Conservation (phyloP, 2,888 invertebrate species). For the Ectobius pallidus region DNA sequence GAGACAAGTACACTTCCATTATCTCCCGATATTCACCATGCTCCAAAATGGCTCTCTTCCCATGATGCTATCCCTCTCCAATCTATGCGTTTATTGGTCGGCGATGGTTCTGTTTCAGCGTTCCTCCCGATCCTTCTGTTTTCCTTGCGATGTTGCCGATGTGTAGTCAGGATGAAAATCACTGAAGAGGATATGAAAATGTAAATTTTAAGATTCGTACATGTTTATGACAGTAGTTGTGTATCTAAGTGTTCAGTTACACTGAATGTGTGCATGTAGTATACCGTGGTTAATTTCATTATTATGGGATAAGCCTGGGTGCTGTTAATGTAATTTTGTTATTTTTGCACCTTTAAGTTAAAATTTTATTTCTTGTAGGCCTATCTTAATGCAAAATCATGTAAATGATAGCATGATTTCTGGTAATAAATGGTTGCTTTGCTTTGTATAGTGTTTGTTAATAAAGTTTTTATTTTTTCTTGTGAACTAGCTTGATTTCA, state of each 20-base stretch:
- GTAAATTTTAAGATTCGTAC: background rate
- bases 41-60: constrained; percentile 40
- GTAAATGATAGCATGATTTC: no score
- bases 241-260: background rate
- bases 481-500: no score
- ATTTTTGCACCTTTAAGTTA: no score
- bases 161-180: background rate
- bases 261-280: background rate
- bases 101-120: constrained; percentile 8
- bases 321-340: no score
- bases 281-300: no score
- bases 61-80: constrained; percentile 12
- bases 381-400: no score
- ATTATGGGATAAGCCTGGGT: no score
- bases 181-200: background rate
- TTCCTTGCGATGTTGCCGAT: constrained; percentile 14
- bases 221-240: background rate
- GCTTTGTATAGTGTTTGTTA: no score
- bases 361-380: no score
- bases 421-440: no score
- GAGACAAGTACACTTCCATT: constrained; percentile 3
- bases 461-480: no score
- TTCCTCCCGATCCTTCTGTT: background rate
- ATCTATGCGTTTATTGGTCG: background rate
- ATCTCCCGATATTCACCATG: constrained; percentile 18